Conservation (phyloP, 2,888 invertebrate species). For the Tineola bisselliella region DNA sequence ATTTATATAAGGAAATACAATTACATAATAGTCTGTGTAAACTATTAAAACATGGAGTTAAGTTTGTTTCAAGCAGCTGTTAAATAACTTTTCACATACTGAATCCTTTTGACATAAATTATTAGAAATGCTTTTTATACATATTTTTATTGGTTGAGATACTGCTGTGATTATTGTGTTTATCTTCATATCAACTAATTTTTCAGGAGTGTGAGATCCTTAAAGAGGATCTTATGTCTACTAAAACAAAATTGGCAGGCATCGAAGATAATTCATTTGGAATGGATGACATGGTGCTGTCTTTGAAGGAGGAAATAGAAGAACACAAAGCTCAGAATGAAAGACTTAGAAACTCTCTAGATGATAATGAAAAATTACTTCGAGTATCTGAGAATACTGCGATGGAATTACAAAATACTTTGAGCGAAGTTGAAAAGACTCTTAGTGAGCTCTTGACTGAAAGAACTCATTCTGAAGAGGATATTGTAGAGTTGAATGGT, state of each 20-base stretch:
- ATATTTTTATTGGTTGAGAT: too few relatives aligned
- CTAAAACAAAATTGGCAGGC: slow-evolving; percentile 68
- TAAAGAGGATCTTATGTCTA: slow-evolving; percentile 69
- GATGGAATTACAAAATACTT: slow-evolving; percentile 81
- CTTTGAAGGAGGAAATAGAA: slow-evolving; percentile 73
- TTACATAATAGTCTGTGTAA: too few relatives aligned
- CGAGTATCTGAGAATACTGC: slow-evolving; percentile 81
- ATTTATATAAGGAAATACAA: too few relatives aligned
- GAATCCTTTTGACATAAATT: too few relatives aligned
- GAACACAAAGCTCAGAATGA: slow-evolving; percentile 67
- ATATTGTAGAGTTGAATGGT: slow-evolving; percentile 61
- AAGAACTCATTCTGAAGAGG: slow-evolving; percentile 56
- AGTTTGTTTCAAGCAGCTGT: too few relatives aligned
- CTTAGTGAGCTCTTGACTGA: slow-evolving; percentile 66
- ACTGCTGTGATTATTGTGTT: too few relatives aligned
- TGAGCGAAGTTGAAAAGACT: slow-evolving; percentile 77
- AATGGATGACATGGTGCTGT: slow-evolving; percentile 76
- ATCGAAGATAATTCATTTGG: slow-evolving; percentile 78
- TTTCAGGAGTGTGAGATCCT: slow-evolving; percentile 73
- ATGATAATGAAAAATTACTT: slow-evolving; percentile 67
- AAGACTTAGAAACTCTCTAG: slow-evolving; percentile 72
- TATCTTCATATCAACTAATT: too few relatives aligned
- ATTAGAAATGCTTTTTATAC: too few relatives aligned
- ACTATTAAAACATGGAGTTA: too few relatives aligned
- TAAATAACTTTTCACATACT: too few relatives aligned